A percentile compares a stretch with the other conserved stretches of the same genome.
phyloP scores from a whole-genome alignment of 1,140 invertebrate species.

The Camponotus pennsylvanicus region DNA sequence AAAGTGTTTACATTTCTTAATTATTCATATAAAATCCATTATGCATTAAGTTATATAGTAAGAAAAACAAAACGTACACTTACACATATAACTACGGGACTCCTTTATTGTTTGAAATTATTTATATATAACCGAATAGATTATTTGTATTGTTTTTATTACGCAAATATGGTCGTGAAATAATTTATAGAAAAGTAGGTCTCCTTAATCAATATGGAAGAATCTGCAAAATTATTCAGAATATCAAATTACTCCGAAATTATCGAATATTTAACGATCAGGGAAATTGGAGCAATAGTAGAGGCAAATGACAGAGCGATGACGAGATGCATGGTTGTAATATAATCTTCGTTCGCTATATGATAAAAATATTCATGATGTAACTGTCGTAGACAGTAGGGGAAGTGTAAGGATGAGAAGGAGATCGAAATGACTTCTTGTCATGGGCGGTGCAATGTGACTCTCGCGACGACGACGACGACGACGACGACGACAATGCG shows the following conservation, averaged over 20 bases:
- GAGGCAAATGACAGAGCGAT: background rate
- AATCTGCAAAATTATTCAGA: background rate
- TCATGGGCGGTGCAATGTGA: constrained; percentile 54
- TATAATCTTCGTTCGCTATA: constrained; percentile 22
- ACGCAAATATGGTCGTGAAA: background rate
- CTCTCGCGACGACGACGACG: constrained; percentile 36
- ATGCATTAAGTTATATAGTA: background rate
- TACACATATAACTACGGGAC: background rate
- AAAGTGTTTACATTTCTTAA: background rate
- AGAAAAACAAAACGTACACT: background rate
- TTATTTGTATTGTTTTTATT: background rate
- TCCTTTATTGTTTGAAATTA: background rate
- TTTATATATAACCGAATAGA: background rate
- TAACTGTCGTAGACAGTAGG: background rate
- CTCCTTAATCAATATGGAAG: background rate
- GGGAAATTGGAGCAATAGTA: background rate
- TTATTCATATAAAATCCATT: constrained; percentile 7
- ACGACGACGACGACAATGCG: constrained; percentile 63
- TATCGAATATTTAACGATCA: constrained; percentile 27
- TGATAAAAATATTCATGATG: constrained; percentile 18
- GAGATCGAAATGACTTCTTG: constrained; percentile 27
- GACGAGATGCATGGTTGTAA: too few relatives aligned
- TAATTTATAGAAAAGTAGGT: constrained; percentile 2
- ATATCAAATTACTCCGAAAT: constrained; percentile 17
- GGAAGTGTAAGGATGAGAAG: background rate